Percentiles rank a stretch among this genome's conserved stretches.
Conservation (phyloP, 2,888 invertebrate genomes). For the Zelleria hepariella region DNA sequence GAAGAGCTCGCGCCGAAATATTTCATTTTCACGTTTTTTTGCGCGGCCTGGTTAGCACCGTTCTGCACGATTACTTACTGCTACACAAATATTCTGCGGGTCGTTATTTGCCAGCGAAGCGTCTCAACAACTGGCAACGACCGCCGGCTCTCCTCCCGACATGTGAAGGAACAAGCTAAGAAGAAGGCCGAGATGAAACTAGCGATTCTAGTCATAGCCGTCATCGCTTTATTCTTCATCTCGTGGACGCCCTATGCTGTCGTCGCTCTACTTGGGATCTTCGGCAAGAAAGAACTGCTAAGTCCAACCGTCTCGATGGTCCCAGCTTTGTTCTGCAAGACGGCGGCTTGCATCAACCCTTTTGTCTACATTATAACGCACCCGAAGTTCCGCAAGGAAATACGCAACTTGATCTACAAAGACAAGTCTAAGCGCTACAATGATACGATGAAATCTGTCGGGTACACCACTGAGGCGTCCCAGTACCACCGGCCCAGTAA, state of each 20-base stretch:
- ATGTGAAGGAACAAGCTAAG: slow-evolving; percentile 74
- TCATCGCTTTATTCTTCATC: slow-evolving; percentile 81
- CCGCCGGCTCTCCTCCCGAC: slow-evolving; percentile 64
- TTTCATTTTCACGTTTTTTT: slow-evolving; percentile 82
- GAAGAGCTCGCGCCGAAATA: slow-evolving; percentile 71
- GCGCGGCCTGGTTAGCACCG: slow-evolving; percentile 83
- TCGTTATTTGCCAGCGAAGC: slow-evolving; percentile 70
- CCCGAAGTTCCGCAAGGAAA: slow-evolving; percentile 79
- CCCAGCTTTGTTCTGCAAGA: slow-evolving; percentile 85
- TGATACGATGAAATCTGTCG: slow-evolving; percentile 47
- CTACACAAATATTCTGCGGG: slow-evolving; percentile 79
- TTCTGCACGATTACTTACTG: slow-evolving; percentile 79
- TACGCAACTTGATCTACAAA: slow-evolving; percentile 53
- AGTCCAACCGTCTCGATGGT: slow-evolving; percentile 81
- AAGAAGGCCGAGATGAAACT: slow-evolving; percentile 80
- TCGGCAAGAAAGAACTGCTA: slow-evolving; percentile 74
- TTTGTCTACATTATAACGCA: slow-evolving; percentile 85
- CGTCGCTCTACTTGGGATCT: slow-evolving; percentile 81
- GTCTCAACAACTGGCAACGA: slow-evolving; percentile 53
- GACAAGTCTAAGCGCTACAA: slow-evolving; percentile 52
- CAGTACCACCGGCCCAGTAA: slow-evolving; percentile 47
- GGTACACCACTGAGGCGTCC: slow-evolving; percentile 38
- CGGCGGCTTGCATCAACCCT: slow-evolving; percentile 85
- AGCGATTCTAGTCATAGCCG: slow-evolving; percentile 76
- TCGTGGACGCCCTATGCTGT: slow-evolving; percentile 89